A percentile compares a stretch with the other conserved stretches of the same genome.
These are phyloP conservation scores for Zapus hudsonius DNA, from an alignment of 2,113 vertebrate species.

Conservation along the genomic window DNA sequence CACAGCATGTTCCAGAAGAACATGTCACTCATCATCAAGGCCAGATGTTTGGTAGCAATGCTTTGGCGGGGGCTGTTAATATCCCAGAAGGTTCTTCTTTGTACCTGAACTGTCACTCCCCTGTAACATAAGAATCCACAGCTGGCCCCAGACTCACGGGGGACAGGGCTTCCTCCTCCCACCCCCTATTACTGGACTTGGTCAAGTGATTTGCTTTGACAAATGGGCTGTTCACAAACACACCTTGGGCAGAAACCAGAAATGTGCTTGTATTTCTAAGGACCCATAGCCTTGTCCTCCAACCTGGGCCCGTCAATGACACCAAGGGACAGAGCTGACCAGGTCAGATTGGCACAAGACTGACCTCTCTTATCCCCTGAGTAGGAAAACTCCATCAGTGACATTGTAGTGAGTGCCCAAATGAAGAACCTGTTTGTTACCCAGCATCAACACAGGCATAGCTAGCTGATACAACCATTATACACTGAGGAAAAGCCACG, in stretches of 20 bases:
- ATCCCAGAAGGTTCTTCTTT: background rate
- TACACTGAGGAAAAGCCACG: too few relatives aligned
- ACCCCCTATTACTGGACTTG: background rate
- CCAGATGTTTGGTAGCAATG: background rate
- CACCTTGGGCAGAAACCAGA: background rate
- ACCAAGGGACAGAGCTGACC: background rate
- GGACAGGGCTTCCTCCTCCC: background rate
- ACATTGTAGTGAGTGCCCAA: background rate
- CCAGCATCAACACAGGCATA: background rate
- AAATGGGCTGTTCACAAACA: background rate
- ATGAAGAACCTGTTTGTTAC: conserved; percentile 5
- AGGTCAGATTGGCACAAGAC: background rate
- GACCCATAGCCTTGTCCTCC: background rate
- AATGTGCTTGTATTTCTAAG: background rate
- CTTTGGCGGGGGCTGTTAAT: too few relatives aligned
- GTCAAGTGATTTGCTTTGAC: background rate
- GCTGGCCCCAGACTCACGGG: accelerated
- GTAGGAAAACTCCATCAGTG: background rate
- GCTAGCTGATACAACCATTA: background rate
- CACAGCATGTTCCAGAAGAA: background rate
- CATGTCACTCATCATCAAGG: accelerated
- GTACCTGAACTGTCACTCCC: too few relatives aligned
- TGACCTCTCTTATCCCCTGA: background rate
- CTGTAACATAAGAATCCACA: background rate
- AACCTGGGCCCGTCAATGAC: accelerated